phyloP scores from a whole-genome alignment of 2,888 invertebrate species.

The Lasioglossum villosulum region DNA sequence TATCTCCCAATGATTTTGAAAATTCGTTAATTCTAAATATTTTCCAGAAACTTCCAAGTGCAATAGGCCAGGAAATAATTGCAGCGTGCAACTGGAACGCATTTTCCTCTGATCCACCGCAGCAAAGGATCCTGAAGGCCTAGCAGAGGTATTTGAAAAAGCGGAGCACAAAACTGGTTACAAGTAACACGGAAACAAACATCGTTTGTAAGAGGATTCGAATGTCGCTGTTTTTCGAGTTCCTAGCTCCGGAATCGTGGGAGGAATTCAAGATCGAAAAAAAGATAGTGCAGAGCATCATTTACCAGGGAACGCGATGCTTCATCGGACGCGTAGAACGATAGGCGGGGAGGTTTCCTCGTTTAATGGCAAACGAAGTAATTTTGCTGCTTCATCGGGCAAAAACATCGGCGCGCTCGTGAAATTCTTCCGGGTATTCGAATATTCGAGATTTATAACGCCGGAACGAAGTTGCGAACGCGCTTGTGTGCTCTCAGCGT shows the following conservation, averaged over 20 bases:
- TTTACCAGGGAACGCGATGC: neutral
- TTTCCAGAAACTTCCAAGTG: neutral
- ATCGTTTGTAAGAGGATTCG: conserved; percentile 14
- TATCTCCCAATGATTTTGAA: neutral
- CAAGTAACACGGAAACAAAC: conserved; percentile 2
- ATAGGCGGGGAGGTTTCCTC: neutral
- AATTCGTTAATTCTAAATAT: neutral
- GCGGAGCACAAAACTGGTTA: neutral
- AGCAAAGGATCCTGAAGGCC: neutral
- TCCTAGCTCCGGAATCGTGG: neutral
- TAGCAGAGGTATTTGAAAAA: conserved; percentile 1
- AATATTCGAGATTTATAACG: conserved; percentile 16
- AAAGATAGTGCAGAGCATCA: neutral
- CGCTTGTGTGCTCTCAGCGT: neutral
- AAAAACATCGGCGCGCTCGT: neutral
- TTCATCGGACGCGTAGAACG: neutral
- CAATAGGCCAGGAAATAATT: neutral
- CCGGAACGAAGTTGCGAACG: conserved; percentile 2
- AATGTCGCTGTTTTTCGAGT: neutral
- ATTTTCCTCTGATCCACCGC: neutral
- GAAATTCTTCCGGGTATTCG: conserved; percentile 5
- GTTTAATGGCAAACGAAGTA: neutral
- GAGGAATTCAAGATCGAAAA: neutral
- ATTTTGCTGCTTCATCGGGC: neutral
- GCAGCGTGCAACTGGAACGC: neutral